phyloP scores from a whole-genome alignment of 2,797 vertebrate species.

The Huso huso region DNA sequence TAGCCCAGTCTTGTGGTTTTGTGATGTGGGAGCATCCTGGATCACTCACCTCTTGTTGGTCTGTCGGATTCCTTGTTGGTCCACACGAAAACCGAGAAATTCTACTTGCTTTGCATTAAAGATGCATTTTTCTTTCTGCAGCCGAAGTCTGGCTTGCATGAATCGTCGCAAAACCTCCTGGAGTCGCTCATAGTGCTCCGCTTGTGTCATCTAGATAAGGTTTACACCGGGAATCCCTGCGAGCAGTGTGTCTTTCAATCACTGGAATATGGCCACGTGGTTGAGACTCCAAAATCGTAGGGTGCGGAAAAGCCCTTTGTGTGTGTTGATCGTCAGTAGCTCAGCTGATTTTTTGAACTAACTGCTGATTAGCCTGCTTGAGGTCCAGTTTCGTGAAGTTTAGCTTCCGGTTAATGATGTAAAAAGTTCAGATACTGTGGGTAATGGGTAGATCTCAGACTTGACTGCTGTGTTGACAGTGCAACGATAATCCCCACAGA shows the following conservation, averaged over 20 bases:
- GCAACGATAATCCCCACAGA: neutral
- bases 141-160: too few species aligned
- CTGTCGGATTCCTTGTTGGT: neutral
- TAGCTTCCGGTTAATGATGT: neutral
- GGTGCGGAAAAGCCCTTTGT: too few species aligned
- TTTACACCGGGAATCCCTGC: too few species aligned
- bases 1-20: constrained; percentile 3
- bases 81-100: neutral
- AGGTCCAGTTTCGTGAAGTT: neutral
- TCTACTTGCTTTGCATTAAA: neutral
- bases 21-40: neutral
- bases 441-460: neutral
- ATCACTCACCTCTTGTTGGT: neutral
- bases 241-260: too few species aligned
- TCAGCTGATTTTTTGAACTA: neutral
- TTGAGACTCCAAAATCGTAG: too few species aligned
- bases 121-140: too few species aligned
- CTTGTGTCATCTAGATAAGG: too few species aligned
- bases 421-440: neutral
- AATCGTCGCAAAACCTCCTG: too few species aligned
- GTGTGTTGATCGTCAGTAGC: too few species aligned
- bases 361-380: neutral
- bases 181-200: too few species aligned
- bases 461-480: constrained; percentile 1
- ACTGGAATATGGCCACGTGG: too few species aligned